Evolutionary conservation across 64 coral and sea anemone genomes (phyloP).

Genomic region (Astreopora myriophthalma): DNA sequence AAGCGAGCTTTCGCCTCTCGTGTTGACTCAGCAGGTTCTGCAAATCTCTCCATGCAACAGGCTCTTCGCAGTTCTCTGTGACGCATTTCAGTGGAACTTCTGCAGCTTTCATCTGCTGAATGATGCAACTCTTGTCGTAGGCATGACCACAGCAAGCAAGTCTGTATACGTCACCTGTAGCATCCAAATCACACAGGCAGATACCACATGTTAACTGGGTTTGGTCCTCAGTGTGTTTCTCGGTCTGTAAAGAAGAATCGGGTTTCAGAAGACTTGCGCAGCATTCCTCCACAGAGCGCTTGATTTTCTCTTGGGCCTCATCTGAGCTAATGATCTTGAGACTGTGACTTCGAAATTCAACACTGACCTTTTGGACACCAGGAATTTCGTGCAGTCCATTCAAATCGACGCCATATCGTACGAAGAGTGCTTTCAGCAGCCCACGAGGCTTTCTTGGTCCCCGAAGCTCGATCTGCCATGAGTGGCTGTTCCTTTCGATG

Average conservation of each 20-base stretch:
- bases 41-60: slow-evolving; percentile 58
- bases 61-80: slow-evolving; percentile 51
- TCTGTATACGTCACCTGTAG: slow-evolving; percentile 20
- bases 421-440: slow-evolving; percentile 36
- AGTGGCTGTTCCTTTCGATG: neutral
- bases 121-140: slow-evolving; percentile 63
- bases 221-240: neutral
- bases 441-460: slow-evolving; percentile 38
- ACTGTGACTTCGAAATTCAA: neutral
- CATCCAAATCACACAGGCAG: slow-evolving; percentile 67
- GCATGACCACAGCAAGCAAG: slow-evolving; percentile 79
- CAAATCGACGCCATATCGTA: slow-evolving; percentile 20
- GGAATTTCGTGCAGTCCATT: slow-evolving; percentile 29
- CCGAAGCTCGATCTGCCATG: slow-evolving; percentile 30
- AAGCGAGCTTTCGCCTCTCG: neutral
- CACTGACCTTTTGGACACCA: slow-evolving; percentile 19
- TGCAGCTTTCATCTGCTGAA: slow-evolving; percentile 53
- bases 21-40: slow-evolving; percentile 45
- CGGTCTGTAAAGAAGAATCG: neutral
- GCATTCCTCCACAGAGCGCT: neutral
- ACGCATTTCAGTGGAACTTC: slow-evolving; percentile 77
- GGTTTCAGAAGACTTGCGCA: neutral
- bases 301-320: neutral
- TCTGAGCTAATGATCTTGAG: slow-evolving; percentile 39
- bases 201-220: slow-evolving; percentile 15